A percentile compares a stretch with the other conserved stretches of the same genome.
Conservation (phyloP, 1,140 invertebrate species). For the Diachasmimorpha longicaudata region DNA sequence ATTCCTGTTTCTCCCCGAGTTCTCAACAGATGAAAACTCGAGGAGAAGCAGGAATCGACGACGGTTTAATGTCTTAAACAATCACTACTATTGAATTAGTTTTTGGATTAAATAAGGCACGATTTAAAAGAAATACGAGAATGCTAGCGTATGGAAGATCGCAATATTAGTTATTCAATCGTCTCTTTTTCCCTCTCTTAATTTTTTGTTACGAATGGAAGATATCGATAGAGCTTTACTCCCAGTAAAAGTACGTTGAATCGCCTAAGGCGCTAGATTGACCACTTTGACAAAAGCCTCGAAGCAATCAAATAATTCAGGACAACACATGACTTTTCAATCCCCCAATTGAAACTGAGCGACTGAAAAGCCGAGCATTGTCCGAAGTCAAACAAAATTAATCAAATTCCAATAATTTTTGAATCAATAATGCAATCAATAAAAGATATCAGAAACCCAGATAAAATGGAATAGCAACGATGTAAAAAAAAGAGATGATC, state of each 20-base stretch:
- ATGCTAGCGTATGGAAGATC: neutral
- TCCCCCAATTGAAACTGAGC: neutral
- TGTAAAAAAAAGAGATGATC: neutral
- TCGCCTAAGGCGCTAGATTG: neutral
- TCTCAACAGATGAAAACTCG: neutral
- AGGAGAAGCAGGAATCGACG: neutral
- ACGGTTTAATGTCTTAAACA: neutral
- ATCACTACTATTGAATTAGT: neutral
- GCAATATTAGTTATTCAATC: neutral
- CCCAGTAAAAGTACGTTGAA: too few relatives aligned
- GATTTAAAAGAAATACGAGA: neutral
- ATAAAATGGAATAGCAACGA: neutral
- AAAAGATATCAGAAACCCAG: neutral
- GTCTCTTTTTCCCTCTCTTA: neutral
- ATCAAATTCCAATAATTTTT: neutral
- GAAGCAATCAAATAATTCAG: neutral
- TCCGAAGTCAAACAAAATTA: neutral
- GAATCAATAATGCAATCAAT: neutral
- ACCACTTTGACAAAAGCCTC: neutral
- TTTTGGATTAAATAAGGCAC: neutral
- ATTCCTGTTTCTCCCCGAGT: neutral
- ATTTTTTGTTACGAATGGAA: neutral
- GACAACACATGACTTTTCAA: constrained; percentile 2
- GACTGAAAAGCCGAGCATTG: constrained; percentile 14
- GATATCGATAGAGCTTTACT: neutral